These are phyloP conservation scores for Procavia capensis DNA, from an alignment of 2,113 vertebrate species.

Conservation along the genomic window DNA sequence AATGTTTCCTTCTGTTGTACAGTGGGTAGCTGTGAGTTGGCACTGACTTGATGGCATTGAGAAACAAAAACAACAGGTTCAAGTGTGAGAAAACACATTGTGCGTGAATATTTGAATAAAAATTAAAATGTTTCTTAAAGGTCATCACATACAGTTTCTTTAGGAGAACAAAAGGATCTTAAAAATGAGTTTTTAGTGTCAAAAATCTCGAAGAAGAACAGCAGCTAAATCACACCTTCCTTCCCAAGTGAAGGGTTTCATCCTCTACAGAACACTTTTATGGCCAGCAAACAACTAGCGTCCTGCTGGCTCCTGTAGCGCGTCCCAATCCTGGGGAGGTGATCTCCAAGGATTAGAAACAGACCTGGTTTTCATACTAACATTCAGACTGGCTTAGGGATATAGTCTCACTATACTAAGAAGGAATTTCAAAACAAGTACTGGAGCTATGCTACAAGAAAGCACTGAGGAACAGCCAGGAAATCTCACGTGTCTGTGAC, in stretches of 20 bases:
- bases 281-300: background rate
- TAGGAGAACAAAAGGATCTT: background rate
- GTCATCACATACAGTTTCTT: background rate
- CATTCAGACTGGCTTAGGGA: background rate
- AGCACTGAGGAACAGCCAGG: background rate
- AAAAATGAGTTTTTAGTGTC: background rate
- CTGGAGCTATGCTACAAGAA: background rate
- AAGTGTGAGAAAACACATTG: background rate
- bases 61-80: background rate
- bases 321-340: background rate
- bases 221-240: background rate
- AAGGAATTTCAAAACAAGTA: constrained; percentile 31
- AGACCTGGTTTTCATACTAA: constrained; percentile 8
- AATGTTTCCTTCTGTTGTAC: too few species aligned
- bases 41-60: too few species aligned
- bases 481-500: constrained; percentile 6
- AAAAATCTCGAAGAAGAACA: background rate
- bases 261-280: background rate
- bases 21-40: too few species aligned
- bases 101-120: background rate
- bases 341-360: background rate
- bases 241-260: background rate
- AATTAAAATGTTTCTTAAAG: background rate
- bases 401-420: background rate
- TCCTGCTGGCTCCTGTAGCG: background rate